Evolutionary conservation across 2,888 invertebrate genomes (phyloP), one percentile per base, ranked within the genome.

Genomic region (Scaptomyza flava): DNA sequence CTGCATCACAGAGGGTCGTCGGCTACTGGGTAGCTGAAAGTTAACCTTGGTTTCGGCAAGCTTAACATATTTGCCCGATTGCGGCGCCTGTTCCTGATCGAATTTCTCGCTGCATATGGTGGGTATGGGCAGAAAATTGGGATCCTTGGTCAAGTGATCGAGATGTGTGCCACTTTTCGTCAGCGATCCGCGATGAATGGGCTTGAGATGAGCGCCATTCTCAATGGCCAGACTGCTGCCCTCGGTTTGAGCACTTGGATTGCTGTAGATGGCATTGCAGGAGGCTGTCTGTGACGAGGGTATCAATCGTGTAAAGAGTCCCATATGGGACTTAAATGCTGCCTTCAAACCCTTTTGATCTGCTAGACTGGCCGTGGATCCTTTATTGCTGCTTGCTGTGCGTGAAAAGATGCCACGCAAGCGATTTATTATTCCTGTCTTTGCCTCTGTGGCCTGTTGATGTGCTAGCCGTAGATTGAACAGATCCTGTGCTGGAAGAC

Each of bases 281-380:
- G 94, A 94, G 31, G 94, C 90, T 47, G 94, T 94, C 75, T 95
- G 94, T 20, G 94, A 93, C 0, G 94, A 94, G 2, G 95, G 95
- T 52, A 95, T 94, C 1, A 95, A 91, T 0, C 95, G 95, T 27
- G 95, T 94, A 62, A 95, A 95, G 91, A 95, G 94, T 0, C 95
- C 95, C 87, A 96, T 95, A 81, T 96, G 95, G 83, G 94, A 94
- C 87, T 94, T 94, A n/a, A 95, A 91, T 4, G 95, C 95, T 5
- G 95, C 94, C 7, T 95, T 95, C 8, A 93, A 93, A 0, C 94
- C 94, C 0, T 93, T 95, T 53, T 89, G 91, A 84, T 95, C 95
- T 0, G 95, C 94, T 86, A 91, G 64, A 48, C 91, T 91, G 33
- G 85, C 84, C 0, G 89, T 86, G 0, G 95, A 95, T 0, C 95